Evolutionary conservation across 2,113 vertebrate species (phyloP), one percentile per base, ranked within the genome.

Genomic region (Stictonetta naevosa): DNA sequence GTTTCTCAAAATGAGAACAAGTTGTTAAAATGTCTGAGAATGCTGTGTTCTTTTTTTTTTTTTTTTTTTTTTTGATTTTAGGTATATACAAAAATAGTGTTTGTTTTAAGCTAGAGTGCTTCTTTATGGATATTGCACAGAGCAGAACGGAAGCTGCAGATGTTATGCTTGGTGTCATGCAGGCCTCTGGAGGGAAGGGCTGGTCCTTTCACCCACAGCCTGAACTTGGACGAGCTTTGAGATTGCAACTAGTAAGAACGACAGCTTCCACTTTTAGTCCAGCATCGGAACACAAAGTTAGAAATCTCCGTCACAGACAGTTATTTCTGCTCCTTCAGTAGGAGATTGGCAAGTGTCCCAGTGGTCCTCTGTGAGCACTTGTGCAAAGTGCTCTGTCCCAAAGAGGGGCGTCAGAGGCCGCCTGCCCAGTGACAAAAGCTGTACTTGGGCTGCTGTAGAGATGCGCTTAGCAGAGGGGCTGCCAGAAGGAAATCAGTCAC

Each of bases 91-190:
- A 46, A 46, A 46, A 46, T 46, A 46, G 46, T 46, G 46, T n/a
- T 34, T 92, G 94, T 96, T 94, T 67, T 74, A 75, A 81, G 26
- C 81, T 80, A 83, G 55, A 92, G 69, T 95, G 76, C 85, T 94
- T 96, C 85, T 97, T 83, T 8, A 21, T 33, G 46, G 74, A 26
- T 96, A 66, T 84, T 71, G 88, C 92, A 64, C 89, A 59, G 90
- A 78, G 69, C 53, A 90, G 59, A 92, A 96, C 83, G 73, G 15
- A 71, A 97, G 87, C 97, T 96, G 86, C 97, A 98, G 97, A 91
- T 98, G 97, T 96, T 97, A 93, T 83, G 96, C 82, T 95, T 98
- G 96, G 97, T 98, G 97, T 94, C 82, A 66, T 53, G 60, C n/a
- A 59, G 76, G 58, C 36, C 88, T 97, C 92, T 79, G 83, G 88